Evolutionary conservation across 1,140 invertebrate species (phyloP), one percentile per base, ranked within the genome.

Genomic region (Psix sp.): DNA sequence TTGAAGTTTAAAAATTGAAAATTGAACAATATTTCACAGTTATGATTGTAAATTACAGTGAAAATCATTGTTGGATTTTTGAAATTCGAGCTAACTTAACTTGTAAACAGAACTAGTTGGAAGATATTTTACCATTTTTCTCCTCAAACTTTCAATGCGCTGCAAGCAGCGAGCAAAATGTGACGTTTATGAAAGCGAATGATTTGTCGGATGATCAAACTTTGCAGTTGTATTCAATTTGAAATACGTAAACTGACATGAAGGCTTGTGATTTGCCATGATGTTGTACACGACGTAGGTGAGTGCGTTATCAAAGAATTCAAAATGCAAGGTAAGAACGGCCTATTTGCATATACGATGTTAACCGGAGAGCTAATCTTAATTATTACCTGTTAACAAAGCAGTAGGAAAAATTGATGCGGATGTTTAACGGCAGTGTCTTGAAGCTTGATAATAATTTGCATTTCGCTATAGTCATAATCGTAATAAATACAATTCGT

Each of bases 331-430:
- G 60, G 65, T 45, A 59, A 54, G 21, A 45, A 63, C n/a, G 5
- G 40, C 38, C 13, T 18, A 60, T 73, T 73, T 60, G 56, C 62
- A 67, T 67, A 56, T 17, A 29, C 38, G 49, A n/a, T n/a, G 42
- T 51, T 62, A 51, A 59, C 68, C 40, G 52, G 13, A n/a, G n/a
- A 3, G 29, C 42, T 62, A 67, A 63, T 74, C 54, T 56, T 74
- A 66, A 74, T 67, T 67, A 62, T 62, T 56, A 39, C 36, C 62
- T 60, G 60, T 66, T 66, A 73, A 73, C 60, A 59, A 73, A 73
- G 33, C 51, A 14, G 16, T 26, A 17, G 5, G n/a, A 13, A 54
- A 73, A 66, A 52, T 56, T 11, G 20, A 16, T 51, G 52, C 39
- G 15, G 35, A 1, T 33, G 39, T 66, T 46, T 40, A 66, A 48